phyloP scores from a whole-genome alignment of 2,888 invertebrate species.

The Cheilosia urbana region DNA sequence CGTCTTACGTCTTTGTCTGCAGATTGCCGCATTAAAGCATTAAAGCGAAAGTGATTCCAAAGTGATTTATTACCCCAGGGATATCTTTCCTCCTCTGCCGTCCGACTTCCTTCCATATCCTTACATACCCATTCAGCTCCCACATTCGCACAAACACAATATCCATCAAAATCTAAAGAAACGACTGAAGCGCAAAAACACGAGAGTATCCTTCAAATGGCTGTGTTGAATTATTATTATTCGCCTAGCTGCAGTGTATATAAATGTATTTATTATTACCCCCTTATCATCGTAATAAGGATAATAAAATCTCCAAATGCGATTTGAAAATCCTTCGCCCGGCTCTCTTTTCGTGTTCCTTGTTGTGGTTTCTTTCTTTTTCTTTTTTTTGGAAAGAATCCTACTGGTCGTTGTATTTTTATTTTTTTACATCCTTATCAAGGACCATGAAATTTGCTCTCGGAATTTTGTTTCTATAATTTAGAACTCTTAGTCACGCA shows the following conservation, averaged over 20 bases:
- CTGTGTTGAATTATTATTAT: conserved; percentile 47
- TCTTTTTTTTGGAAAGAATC: not conserved
- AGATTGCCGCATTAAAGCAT: conserved; percentile 22
- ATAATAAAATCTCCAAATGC: conserved; percentile 51
- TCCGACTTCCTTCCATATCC: not conserved
- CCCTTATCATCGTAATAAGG: conserved; percentile 45
- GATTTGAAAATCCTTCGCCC: conserved; percentile 20
- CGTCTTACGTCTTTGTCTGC: not conserved
- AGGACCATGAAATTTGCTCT: conserved; percentile 4
- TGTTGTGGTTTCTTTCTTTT: not conserved
- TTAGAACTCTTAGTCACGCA: conserved; percentile 11
- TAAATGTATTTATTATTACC: conserved; percentile 51
- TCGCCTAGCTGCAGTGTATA: conserved; percentile 30
- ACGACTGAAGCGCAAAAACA: not conserved
- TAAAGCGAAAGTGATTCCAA: conserved; percentile 33
- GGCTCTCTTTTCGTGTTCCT: conserved; percentile 5
- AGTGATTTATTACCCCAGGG: conserved; percentile 49
- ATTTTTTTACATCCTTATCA: conserved; percentile 4
- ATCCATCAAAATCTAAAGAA: conserved; percentile 14
- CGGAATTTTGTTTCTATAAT: not conserved
- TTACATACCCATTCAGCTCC: not conserved
- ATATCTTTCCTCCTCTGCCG: conserved; percentile 11
- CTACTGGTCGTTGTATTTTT: not conserved
- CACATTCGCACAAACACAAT: not conserved
- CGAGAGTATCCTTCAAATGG: conserved; percentile 22